These are phyloP conservation scores for Epicauta chinensis DNA, from an alignment of 1,140 invertebrate species.

Conservation along the genomic window DNA sequence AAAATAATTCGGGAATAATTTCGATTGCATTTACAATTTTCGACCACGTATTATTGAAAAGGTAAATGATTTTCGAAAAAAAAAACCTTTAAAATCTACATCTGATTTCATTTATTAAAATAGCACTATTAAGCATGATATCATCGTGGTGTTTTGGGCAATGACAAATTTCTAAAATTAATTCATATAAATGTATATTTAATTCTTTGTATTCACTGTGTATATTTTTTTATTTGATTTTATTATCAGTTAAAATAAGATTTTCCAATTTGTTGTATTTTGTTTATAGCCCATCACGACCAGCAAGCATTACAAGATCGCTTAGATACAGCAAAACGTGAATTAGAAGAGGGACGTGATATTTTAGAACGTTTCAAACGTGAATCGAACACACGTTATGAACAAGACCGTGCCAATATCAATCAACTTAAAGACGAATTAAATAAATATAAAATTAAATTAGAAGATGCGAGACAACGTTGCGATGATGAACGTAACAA, in stretches of 20 bases:
- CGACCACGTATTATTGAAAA: no score
- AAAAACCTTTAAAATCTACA: background rate
- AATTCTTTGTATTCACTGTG: no score
- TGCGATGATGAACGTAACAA: slow-evolving; percentile 66
- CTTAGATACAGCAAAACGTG: slow-evolving; percentile 58
- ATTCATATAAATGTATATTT: background rate
- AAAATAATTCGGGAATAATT: no score
- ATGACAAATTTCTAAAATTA: slow-evolving; percentile 34
- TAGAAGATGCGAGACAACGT: slow-evolving; percentile 61
- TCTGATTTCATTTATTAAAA: slow-evolving; percentile 35
- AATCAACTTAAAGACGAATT: slow-evolving; percentile 72
- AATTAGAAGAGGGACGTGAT: slow-evolving; percentile 64
- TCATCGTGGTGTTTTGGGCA: slow-evolving; percentile 32
- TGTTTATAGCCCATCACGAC: slow-evolving; percentile 68
- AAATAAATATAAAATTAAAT: slow-evolving; percentile 53
- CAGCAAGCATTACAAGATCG: slow-evolving; percentile 75
- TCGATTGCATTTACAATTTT: no score
- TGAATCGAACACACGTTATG: slow-evolving; percentile 59
- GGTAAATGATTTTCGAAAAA: background rate
- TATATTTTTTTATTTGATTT: no score
- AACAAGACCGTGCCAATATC: slow-evolving; percentile 63
- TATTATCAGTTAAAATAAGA: no score
- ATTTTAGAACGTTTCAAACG: slow-evolving; percentile 61
- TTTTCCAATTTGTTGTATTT: background rate
- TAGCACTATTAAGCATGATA: slow-evolving; percentile 28